phyloP scores from a whole-genome alignment of 2,797 vertebrate species.

The Euphonia xanthogaster region DNA sequence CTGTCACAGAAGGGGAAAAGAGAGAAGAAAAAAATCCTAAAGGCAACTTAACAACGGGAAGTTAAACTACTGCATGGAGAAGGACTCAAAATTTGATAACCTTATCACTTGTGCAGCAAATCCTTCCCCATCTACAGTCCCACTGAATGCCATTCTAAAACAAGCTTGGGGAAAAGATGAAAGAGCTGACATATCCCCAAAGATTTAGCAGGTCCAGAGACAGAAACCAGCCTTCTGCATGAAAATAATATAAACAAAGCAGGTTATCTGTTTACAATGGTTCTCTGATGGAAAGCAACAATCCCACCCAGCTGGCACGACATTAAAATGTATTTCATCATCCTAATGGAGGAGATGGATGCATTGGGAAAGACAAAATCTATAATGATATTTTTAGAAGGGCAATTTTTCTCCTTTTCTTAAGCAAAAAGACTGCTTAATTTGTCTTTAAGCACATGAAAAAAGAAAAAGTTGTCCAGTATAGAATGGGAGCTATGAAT shows the following conservation, averaged over 20 bases:
- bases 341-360: constrained; percentile 23
- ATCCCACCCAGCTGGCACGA: constrained; percentile 52
- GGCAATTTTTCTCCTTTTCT: neutral
- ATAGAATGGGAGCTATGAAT: neutral
- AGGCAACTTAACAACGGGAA: neutral
- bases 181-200: constrained; percentile 61
- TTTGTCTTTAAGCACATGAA: neutral
- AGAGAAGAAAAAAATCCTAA: neutral
- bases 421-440: neutral
- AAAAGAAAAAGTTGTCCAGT: neutral
- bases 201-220: constrained; percentile 38
- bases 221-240: constrained; percentile 48
- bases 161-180: constrained; percentile 65
- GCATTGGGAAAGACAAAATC: constrained; percentile 58
- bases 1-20: neutral
- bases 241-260: constrained; percentile 60
- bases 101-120: neutral
- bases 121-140: neutral
- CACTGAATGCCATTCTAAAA: constrained; percentile 55
- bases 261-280: constrained; percentile 56
- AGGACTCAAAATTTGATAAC: constrained; percentile 39
- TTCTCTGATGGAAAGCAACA: constrained; percentile 60
- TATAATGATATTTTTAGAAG: constrained; percentile 7
- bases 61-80: neutral
- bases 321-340: constrained; percentile 76